These are phyloP conservation scores for Otis tarda DNA, from an alignment of 2,113 vertebrate species.

Conservation along the genomic window DNA sequence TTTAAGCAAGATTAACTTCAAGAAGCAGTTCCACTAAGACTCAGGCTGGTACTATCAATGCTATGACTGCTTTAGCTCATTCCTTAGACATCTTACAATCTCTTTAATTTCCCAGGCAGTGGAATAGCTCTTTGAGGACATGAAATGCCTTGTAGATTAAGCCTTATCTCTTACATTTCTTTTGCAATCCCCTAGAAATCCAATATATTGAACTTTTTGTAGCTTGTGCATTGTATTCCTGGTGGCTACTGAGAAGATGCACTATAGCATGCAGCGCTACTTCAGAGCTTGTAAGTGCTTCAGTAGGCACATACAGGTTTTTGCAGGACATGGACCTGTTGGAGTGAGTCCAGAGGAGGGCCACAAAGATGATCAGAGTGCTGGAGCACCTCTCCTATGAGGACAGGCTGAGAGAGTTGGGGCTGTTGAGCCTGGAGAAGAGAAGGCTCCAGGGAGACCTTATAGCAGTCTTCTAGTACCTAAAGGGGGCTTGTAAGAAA, in stretches of 20 bases:
- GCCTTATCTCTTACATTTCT: neutral
- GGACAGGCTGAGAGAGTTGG: too few relatives aligned
- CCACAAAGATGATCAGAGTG: too few relatives aligned
- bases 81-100: neutral
- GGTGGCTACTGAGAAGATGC: neutral
- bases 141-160: neutral
- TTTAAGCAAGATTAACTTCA: neutral
- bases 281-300: neutral
- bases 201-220: neutral
- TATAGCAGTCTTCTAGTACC: too few relatives aligned
- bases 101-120: neutral
- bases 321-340: neutral
- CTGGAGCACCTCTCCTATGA: too few relatives aligned
- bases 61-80: neutral
- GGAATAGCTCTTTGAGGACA: neutral
- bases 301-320: fast-evolving
- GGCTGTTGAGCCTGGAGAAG: too few relatives aligned
- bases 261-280: neutral
- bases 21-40: neutral
- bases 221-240: neutral
- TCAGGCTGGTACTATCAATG: neutral
- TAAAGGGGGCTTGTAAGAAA: too few relatives aligned
- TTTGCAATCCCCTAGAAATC: neutral
- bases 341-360: too few relatives aligned
- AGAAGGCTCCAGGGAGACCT: too few relatives aligned